These are phyloP conservation scores for Nudaria mundana DNA, from an alignment of 2,888 invertebrate genomes.

Conservation along the genomic window DNA sequence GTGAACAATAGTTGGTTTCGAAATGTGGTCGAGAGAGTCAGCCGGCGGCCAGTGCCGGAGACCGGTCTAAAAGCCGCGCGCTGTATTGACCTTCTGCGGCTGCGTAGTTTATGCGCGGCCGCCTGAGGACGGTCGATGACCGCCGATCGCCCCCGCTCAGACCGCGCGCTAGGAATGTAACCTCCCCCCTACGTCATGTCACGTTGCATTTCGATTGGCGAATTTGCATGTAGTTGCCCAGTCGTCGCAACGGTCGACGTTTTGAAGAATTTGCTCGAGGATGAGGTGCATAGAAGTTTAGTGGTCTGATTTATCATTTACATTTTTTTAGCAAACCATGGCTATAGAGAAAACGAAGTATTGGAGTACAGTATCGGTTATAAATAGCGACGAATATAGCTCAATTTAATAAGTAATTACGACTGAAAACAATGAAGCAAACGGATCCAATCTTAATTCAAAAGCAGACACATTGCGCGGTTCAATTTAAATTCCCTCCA, in stretches of 20 bases:
- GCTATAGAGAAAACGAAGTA: no score
- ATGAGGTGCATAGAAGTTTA: slow-evolving; percentile 47
- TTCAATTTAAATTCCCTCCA: slow-evolving; percentile 41
- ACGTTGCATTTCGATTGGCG: slow-evolving; percentile 72
- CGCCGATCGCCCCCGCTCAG: slow-evolving; percentile 50
- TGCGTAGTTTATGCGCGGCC: slow-evolving; percentile 75
- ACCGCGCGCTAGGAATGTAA: slow-evolving; percentile 66
- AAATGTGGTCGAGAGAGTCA: slow-evolving; percentile 40
- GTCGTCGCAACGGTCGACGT: slow-evolving; percentile 42
- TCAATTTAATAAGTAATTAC: no score
- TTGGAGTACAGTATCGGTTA: no score
- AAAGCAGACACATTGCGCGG: slow-evolving; percentile 23
- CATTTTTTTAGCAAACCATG: no score
- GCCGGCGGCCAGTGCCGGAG: slow-evolving; percentile 18
- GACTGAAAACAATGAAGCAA: slow-evolving; percentile 4
- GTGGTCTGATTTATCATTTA: slow-evolving; percentile 11
- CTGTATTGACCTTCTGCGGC: slow-evolving; percentile 77
- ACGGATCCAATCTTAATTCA: slow-evolving; percentile 18
- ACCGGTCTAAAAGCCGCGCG: slow-evolving; percentile 46
- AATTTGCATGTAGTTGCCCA: slow-evolving; percentile 64
- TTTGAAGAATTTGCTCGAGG: slow-evolving; percentile 32
- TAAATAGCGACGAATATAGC: no score
- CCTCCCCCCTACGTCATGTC: slow-evolving; percentile 53
- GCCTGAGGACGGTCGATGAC: slow-evolving; percentile 79
- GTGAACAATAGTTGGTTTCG: slow-evolving; percentile 65